phyloP scores from a whole-genome alignment of 1,140 invertebrate species.

The Pseudomyrmex flavicornis region DNA sequence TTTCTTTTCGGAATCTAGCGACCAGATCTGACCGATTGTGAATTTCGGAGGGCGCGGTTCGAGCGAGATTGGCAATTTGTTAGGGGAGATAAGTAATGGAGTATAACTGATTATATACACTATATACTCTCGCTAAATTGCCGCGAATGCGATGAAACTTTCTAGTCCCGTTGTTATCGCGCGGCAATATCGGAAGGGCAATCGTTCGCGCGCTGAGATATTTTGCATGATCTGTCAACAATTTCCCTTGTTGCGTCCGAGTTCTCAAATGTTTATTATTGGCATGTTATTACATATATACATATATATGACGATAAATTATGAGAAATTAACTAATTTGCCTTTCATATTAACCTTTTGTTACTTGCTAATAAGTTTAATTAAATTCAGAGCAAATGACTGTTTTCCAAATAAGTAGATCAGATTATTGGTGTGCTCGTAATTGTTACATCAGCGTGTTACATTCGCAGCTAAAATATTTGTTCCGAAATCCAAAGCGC shows the following conservation, averaged over 20 bases:
- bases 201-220: neutral
- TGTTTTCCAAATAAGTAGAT: slow-evolving; percentile 40
- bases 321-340: slow-evolving; percentile 15
- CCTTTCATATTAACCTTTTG: slow-evolving; percentile 9
- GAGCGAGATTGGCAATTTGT: slow-evolving; percentile 44
- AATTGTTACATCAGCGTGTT: slow-evolving; percentile 50
- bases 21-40: slow-evolving; percentile 6
- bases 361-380: slow-evolving; percentile 39
- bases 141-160: slow-evolving; percentile 8
- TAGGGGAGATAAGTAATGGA: slow-evolving; percentile 41
- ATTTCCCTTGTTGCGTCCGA: neutral
- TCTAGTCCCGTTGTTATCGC: neutral
- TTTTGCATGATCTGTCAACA: neutral
- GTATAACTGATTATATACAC: neutral
- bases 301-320: neutral
- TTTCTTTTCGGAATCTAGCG: slow-evolving; percentile 18
- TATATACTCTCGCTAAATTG: slow-evolving; percentile 4
- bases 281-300: too few species aligned
- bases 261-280: too few species aligned
- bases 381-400: slow-evolving; percentile 29
- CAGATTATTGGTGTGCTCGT: slow-evolving; percentile 24
- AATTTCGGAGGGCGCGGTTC: slow-evolving; percentile 36
- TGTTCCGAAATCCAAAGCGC: slow-evolving; percentile 29
- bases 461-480: slow-evolving; percentile 29
- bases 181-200: too few species aligned